phyloP scores from a whole-genome alignment of 2,797 vertebrate species.

The Muscicapa comitata region DNA sequence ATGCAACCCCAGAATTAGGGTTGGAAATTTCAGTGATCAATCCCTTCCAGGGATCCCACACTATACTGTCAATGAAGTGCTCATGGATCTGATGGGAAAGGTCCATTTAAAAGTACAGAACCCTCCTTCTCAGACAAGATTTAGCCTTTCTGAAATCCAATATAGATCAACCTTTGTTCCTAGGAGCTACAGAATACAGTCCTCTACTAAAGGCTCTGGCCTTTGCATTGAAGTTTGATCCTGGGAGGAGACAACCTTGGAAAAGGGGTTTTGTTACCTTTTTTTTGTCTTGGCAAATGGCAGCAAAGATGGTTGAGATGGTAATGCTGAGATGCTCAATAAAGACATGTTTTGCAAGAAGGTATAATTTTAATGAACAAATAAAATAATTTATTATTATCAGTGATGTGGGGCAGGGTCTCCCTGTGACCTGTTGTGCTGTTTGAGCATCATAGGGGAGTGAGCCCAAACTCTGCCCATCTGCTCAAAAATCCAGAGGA shows the following conservation, averaged over 20 bases:
- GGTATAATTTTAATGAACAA: neutral
- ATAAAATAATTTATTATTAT: neutral
- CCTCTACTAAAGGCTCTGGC: neutral
- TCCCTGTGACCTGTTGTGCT: neutral
- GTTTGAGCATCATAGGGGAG: neutral
- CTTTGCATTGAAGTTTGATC: neutral
- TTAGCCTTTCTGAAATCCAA: neutral
- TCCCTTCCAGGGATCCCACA: neutral
- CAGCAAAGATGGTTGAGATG: neutral
- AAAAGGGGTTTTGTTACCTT: neutral
- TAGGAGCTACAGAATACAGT: neutral
- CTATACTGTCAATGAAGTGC: neutral
- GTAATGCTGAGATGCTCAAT: neutral
- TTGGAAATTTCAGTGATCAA: neutral
- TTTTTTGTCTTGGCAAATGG: neutral
- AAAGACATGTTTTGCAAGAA: neutral
- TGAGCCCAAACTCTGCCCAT: neutral
- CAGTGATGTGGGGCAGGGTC: accelerated
- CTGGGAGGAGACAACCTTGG: neutral
- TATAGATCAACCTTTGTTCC: neutral
- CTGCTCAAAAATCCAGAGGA: neutral
- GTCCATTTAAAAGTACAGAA: neutral
- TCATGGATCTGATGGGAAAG: neutral
- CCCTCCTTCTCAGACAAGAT: neutral
- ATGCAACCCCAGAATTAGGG: neutral